Base-by-base conservation (phyloP, 2,888 invertebrate genomes). In the Parnassius mnemosyne region DNA sequence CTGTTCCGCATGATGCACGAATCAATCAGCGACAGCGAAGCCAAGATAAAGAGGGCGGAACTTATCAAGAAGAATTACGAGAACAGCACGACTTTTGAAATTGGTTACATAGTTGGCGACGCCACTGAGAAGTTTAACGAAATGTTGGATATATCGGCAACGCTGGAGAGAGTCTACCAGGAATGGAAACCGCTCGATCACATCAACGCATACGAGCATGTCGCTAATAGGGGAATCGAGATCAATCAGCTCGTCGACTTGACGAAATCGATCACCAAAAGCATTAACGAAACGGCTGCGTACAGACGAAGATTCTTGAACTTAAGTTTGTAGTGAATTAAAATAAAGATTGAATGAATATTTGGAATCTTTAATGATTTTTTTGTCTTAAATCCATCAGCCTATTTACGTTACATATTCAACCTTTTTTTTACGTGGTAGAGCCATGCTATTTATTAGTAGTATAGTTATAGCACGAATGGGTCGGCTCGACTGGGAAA, bases 181-280 rank as follows among this genome's bases (percentile, higher is more conserved):
- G 34, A 43, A 10, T 88, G 87, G 88, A 79, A 74, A n/a, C 87
- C 87, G 0, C 79, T 88, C 25, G 88, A 88, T n/a, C 88, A 87
- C 64, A 83, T 87, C 0, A 88, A 86, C 12, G 87, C 85, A 0
- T 88, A 87, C 47, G 87, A 87, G 5, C 85, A 87, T 62, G 85
- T 87, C 0, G 83, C 87, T 0, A 87, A 86, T 16, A 82, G 83
- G 20, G 85, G 80, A 0, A 82, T 85, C 0, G 85, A 87, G 54
- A 76, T 87, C 0, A 80, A 70, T 2, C 81, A 85, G 59, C 57
- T 87, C 0, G 74, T 83, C 9, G 86, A 87, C 10, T 66, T 85
- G 44, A 68, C 81, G 1, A 69, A 69, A 2, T 57, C 75, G 0
- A 71, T 78, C 0, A 68, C 62, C 11, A 75, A 71, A 46, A 68